A percentile compares a stretch with the other conserved stretches of the same genome.
phyloP scores from a whole-genome alignment of 2,797 vertebrate genomes.

The Tinamus major region DNA sequence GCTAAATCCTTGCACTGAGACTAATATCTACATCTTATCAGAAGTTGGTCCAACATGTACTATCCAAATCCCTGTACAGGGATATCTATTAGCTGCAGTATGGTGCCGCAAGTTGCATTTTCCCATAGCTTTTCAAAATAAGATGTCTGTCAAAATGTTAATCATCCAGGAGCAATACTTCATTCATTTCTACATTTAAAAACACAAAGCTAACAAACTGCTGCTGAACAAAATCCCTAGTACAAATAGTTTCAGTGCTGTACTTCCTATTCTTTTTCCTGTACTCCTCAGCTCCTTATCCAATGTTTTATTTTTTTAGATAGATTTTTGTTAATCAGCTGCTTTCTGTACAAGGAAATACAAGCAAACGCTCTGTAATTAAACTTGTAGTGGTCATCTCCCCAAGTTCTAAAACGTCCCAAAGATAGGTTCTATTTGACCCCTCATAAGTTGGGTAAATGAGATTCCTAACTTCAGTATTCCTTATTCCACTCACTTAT shows the following conservation, averaged over 20 bases:
- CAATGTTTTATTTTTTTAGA: background rate
- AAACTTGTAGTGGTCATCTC: background rate
- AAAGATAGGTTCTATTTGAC: background rate
- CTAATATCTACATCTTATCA: slow-evolving; percentile 6
- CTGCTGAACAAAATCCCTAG: background rate
- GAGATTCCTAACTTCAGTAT: background rate
- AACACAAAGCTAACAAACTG: background rate
- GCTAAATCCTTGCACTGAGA: slow-evolving; percentile 27
- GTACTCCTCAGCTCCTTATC: background rate
- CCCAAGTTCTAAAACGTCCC: background rate
- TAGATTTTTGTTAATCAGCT: background rate
- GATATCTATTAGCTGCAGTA: background rate
- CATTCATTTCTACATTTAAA: background rate
- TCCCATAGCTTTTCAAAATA: background rate
- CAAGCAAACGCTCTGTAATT: background rate
- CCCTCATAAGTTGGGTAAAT: background rate
- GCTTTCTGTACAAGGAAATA: background rate
- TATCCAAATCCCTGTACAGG: background rate
- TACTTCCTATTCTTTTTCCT: background rate
- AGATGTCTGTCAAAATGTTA: background rate
- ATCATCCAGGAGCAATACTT: background rate
- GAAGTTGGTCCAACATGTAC: background rate
- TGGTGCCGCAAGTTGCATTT: background rate
- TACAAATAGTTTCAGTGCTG: background rate
- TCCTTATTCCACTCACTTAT: background rate